Evolutionary conservation across 2,797 vertebrate species (phyloP).

Genomic region (Sebastes steindachneri): DNA sequence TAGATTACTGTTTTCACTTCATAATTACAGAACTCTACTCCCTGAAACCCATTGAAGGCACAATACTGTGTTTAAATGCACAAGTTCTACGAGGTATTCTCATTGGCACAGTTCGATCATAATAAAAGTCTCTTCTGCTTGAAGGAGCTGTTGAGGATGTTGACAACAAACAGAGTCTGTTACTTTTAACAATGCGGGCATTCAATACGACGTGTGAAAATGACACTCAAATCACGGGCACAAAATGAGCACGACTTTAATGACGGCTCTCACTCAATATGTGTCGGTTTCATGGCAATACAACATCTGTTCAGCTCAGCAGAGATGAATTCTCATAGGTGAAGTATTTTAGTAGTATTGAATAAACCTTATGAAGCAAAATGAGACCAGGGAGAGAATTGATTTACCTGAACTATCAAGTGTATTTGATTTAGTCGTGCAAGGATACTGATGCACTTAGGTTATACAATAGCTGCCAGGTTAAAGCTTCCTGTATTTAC

Average conservation of each 20-base stretch:
- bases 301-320: constrained; percentile 53
- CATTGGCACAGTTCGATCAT: constrained; percentile 44
- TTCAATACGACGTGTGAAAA: constrained; percentile 61
- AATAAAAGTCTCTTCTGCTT: constrained; percentile 38
- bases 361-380: constrained; percentile 20
- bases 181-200: constrained; percentile 68
- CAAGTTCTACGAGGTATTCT: constrained; percentile 3
- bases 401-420: constrained; percentile 30
- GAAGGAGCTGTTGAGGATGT: constrained; percentile 38
- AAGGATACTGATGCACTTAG: not conserved
- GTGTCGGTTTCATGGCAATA: constrained; percentile 25
- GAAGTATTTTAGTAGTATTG: constrained; percentile 20
- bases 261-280: constrained; percentile 52
- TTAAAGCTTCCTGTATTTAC: not conserved
- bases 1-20: constrained; percentile 13
- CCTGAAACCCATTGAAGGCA: constrained; percentile 5
- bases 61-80: constrained; percentile 1
- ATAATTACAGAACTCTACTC: not conserved
- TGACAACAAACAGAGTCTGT: constrained; percentile 46
- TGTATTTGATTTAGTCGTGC: constrained; percentile 1
- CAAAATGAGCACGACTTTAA: constrained; percentile 64
- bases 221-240: constrained; percentile 46
- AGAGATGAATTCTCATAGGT: constrained; percentile 40
- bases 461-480: not conserved
- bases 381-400: not conserved